phyloP scores from a whole-genome alignment of 2,888 invertebrate genomes.

The Diachrysia chrysitis region DNA sequence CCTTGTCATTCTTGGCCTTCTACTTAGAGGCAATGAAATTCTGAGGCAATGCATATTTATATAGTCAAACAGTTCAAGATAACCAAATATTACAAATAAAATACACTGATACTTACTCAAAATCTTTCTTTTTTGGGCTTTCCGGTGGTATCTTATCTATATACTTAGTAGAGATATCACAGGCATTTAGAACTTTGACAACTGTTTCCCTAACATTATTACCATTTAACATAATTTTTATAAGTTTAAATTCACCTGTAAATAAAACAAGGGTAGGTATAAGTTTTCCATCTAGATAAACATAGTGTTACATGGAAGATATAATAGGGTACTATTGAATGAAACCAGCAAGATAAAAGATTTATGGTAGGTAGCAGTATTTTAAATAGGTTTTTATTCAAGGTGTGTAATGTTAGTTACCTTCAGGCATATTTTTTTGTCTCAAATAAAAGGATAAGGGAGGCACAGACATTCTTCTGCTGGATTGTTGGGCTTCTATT shows the following conservation, averaged over 20 bases:
- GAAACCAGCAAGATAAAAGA: too few species aligned
- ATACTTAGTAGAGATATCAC: slow-evolving; percentile 96
- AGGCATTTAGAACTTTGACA: slow-evolving; percentile 93
- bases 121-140: slow-evolving; percentile 65
- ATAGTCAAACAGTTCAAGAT: slow-evolving; percentile 23
- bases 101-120: slow-evolving; percentile 66
- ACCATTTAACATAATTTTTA: slow-evolving; percentile 92
- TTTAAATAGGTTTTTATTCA: too few species aligned
- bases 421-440: slow-evolving; percentile 90
- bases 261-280: slow-evolving; percentile 47
- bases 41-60: slow-evolving; percentile 2
- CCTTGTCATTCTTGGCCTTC: not conserved
- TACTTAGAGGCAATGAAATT: not conserved
- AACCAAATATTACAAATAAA: slow-evolving; percentile 20
- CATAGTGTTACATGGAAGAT: too few species aligned
- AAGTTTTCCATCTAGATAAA: too few species aligned
- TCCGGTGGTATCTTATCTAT: slow-evolving; percentile 92
- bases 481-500: slow-evolving; percentile 93
- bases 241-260: slow-evolving; percentile 92
- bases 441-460: slow-evolving; percentile 94
- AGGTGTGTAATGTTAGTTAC: slow-evolving; percentile 59
- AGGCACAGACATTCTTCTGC: slow-evolving; percentile 89
- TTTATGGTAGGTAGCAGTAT: too few species aligned
- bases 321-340: too few species aligned
- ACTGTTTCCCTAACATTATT: slow-evolving; percentile 92